Conservation (phyloP, 1,140 invertebrate genomes). For the Mizuhopecten yessoensis region DNA sequence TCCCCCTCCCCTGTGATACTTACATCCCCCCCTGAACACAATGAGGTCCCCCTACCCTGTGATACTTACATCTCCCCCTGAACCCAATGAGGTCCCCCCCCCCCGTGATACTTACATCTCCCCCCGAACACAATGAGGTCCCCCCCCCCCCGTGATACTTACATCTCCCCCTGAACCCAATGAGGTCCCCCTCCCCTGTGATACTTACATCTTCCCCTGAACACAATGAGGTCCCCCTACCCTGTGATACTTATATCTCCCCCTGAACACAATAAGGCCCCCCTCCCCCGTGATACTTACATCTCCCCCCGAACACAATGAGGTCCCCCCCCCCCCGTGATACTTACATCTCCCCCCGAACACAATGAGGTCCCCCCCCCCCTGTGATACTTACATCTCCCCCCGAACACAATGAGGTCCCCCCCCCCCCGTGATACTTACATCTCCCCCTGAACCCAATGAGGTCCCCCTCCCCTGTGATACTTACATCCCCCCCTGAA, state of each 20-base stretch:
- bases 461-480: background rate
- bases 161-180: slow-evolving; percentile 30
- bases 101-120: slow-evolving; percentile 4
- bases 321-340: background rate
- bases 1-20: background rate
- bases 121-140: background rate
- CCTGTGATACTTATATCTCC: background rate
- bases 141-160: background rate
- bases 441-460: slow-evolving; percentile 30
- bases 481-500: slow-evolving; percentile 5
- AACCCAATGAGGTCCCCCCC: background rate
- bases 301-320: background rate
- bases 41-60: background rate
- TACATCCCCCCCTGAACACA: background rate
- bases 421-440: background rate
- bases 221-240: background rate
- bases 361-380: background rate
- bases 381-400: background rate
- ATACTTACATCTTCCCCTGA: slow-evolving; percentile 11
- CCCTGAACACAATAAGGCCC: background rate
- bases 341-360: slow-evolving; percentile 16
- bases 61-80: slow-evolving; percentile 4
- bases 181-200: background rate
- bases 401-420: background rate
- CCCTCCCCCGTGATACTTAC: background rate